Base-by-base conservation (phyloP, 2,888 invertebrate genomes). In the Dolichopus griseipennis region DNA sequence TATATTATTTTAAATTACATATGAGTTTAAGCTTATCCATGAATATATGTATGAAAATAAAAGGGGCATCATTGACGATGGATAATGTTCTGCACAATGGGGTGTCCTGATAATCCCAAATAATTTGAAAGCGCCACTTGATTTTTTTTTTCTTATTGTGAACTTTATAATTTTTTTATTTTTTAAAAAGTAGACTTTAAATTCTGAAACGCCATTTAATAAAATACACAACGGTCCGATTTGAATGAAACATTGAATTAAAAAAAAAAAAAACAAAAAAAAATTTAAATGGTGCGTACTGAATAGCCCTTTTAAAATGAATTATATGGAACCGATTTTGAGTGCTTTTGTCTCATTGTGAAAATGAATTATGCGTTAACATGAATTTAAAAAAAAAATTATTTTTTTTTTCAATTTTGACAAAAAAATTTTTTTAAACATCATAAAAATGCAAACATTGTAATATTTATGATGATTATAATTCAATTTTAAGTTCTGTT, bases 61-160 rank as follows among this genome's bases (percentile, higher is more conserved):
- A 5, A 52, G 18, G n/a, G 18, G 67, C 52, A 2, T 66, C 6
- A 61, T n/a, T 20, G 64, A 67, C 61, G 65, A 65, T 65, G 22
- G 41, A n/a, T 21, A 61, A 33, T 66, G 18, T 64, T 34, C 22
- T 62, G 21, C 52, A 52, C 52, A 52, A 52, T 52, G 52, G 52
- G 52, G 52, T 52, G 15, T 52, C 52, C 52, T 52, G 18, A 52
- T 52, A 52, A 52, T 52, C 52, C 52, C 5, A 63, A 63, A 63
- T 63, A 63, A 63, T 63, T 27, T 63, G 63, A 63, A 63, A 63
- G 63, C 63, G 63, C 63, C 63, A 63, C 63, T 63, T 63, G 63
- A 27, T 63, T 22, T 63, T 63, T 63, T 63, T 63, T 52, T 52
- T 52, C 18, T 43, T 43, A 10, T 52, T 52, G 5, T 4, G 6